Evolutionary conservation across 2,113 vertebrate genomes (phyloP).

Genomic region (Aptenodytes forsteri): DNA sequence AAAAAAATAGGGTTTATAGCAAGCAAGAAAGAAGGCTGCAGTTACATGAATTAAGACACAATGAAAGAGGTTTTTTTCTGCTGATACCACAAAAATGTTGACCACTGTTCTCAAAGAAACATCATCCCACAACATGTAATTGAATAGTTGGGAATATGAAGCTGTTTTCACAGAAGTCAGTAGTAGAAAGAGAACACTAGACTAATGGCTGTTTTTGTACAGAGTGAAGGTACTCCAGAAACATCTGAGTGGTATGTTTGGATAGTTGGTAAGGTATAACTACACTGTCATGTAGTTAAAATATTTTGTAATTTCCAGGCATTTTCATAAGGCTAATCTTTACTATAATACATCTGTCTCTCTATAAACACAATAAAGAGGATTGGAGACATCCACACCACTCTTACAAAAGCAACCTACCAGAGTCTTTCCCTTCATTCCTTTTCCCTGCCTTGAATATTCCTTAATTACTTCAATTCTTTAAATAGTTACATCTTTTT

Average conservation of each 20-base stretch:
- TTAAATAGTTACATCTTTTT: background rate
- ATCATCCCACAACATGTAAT: background rate
- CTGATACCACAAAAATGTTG: background rate
- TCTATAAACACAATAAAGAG: background rate
- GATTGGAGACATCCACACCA: background rate
- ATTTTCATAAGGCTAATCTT: background rate
- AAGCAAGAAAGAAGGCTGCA: background rate
- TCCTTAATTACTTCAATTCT: background rate
- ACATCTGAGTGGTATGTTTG: background rate
- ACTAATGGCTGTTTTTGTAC: background rate
- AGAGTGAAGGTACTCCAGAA: background rate
- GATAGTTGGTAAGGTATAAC: background rate
- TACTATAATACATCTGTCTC: background rate
- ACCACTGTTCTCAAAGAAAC: background rate
- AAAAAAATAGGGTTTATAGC: background rate
- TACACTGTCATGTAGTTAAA: background rate
- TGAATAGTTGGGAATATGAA: background rate
- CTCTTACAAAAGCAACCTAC: background rate
- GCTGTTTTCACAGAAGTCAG: background rate
- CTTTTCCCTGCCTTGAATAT: background rate
- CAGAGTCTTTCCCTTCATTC: background rate
- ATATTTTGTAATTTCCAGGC: background rate
- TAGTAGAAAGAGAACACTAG: background rate
- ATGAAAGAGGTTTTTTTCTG: background rate
- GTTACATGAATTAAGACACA: background rate